Percentiles rank a stretch among this genome's conserved stretches.
These are phyloP conservation scores for Spongia lamella DNA, from an alignment of 37 sponge, comb jelly and placozoan genomes.

Conservation along the genomic window DNA sequence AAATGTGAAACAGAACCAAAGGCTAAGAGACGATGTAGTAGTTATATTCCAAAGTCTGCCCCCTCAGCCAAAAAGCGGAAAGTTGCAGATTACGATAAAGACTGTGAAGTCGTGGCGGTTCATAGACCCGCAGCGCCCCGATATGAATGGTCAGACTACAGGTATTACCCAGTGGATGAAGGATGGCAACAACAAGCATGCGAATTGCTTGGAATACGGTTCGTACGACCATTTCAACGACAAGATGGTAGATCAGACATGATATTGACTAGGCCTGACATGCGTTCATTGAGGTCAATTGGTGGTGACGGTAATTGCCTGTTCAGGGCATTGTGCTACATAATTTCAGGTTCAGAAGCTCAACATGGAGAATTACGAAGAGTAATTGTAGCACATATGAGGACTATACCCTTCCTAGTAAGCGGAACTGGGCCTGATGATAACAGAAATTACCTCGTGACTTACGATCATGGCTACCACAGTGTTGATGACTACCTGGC, in stretches of 20 bases:
- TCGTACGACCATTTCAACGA: neutral
- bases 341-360: constrained; percentile 10
- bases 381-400: constrained; percentile 1
- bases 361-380: neutral
- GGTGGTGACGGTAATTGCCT: constrained; percentile 21
- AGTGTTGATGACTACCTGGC: neutral
- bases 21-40: no score
- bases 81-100: no score
- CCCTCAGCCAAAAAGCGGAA: no score
- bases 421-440: neutral
- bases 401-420: neutral
- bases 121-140: no score
- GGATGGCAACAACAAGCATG: constrained; percentile 7
- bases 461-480: neutral
- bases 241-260: neutral
- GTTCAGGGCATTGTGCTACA: neutral
- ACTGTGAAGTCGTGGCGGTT: no score
- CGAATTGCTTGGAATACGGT: neutral
- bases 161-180: constrained; percentile 7
- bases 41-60: no score
- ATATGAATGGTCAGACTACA: no score
- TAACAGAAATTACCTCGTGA: no score
- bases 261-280: neutral
- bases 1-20: no score
- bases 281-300: neutral